phyloP scores from a whole-genome alignment of 2,113 vertebrate species.

The Pluvialis apricaria region DNA sequence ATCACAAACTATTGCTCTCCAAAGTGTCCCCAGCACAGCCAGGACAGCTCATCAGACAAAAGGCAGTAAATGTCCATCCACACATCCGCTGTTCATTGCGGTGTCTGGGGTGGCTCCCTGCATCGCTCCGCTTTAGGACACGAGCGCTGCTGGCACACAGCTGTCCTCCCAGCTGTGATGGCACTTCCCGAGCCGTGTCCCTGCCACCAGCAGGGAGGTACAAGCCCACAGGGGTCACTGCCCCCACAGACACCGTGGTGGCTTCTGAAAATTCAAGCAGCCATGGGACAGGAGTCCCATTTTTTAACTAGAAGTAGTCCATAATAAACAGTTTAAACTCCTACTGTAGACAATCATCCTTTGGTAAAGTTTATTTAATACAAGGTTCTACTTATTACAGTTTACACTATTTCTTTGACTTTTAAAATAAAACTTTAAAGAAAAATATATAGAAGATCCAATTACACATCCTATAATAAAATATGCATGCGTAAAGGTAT shows the following conservation, averaged over 20 bases:
- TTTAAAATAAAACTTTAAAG: background rate
- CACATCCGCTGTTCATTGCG: rapidly evolving
- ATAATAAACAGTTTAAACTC: background rate
- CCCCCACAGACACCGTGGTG: rapidly evolving
- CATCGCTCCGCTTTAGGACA: too few species aligned
- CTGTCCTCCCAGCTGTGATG: too few species aligned
- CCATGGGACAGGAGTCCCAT: background rate
- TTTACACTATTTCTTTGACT: conserved; percentile 76
- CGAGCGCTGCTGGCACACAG: too few species aligned
- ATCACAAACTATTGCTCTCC: background rate
- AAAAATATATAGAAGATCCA: background rate
- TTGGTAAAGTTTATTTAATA: background rate
- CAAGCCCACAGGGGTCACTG: too few species aligned
- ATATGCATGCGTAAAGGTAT: background rate
- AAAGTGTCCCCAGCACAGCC: background rate
- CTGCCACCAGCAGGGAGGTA: too few species aligned
- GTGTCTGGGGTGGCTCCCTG: too few species aligned
- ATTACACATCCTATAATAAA: background rate
- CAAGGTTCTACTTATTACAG: conserved; percentile 43
- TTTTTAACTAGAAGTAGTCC: background rate
- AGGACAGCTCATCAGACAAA: rapidly evolving
- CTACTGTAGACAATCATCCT: background rate
- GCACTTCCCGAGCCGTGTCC: too few species aligned
- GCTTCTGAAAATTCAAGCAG: background rate
- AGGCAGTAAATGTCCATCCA: background rate